Percentiles rank a stretch among this genome's conserved stretches.
Evolutionary conservation across 2,113 vertebrate genomes (phyloP).

Genomic region (Calyptommatus sinebrachiatus): DNA sequence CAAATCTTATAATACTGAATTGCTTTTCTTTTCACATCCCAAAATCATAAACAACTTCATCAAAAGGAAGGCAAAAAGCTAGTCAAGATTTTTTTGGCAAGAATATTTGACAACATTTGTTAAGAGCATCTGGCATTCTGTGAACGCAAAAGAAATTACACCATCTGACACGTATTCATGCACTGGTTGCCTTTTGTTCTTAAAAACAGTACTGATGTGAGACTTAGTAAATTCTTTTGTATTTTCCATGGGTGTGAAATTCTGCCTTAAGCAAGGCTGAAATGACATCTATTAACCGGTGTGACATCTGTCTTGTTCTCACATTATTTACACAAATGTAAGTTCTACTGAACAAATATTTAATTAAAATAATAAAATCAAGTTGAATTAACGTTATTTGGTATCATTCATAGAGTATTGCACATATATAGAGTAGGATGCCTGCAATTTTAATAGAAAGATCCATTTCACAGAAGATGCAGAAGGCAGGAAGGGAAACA

Average conservation of each 20-base stretch:
- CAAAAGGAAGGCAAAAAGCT: constrained; percentile 15
- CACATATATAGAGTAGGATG: constrained; percentile 5
- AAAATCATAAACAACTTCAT: neutral
- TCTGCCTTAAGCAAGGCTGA: constrained; percentile 11
- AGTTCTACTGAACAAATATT: neutral
- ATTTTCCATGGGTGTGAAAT: constrained; percentile 34
- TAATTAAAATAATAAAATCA: constrained; percentile 10
- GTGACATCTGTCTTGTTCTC: constrained; percentile 43
- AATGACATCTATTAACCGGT: constrained; percentile 21
- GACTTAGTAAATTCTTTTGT: constrained; percentile 27
- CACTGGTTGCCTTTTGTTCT: constrained; percentile 12
- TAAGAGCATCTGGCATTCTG: constrained; percentile 42
- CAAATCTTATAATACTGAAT: neutral
- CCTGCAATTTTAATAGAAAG: no score
- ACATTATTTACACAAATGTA: constrained; percentile 24
- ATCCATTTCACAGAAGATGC: neutral
- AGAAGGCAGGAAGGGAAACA: neutral
- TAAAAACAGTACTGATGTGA: neutral
- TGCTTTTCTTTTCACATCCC: neutral
- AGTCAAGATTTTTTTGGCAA: neutral
- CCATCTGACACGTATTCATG: constrained; percentile 12
- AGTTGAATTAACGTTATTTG: constrained; percentile 10
- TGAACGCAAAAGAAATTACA: constrained; percentile 35
- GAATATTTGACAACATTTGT: constrained; percentile 8
- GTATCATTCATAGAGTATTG: neutral